Percentiles rank a stretch among this genome's conserved stretches.
phyloP scores from a whole-genome alignment of 2,113 vertebrate species.

The Tinamus guttatus region DNA sequence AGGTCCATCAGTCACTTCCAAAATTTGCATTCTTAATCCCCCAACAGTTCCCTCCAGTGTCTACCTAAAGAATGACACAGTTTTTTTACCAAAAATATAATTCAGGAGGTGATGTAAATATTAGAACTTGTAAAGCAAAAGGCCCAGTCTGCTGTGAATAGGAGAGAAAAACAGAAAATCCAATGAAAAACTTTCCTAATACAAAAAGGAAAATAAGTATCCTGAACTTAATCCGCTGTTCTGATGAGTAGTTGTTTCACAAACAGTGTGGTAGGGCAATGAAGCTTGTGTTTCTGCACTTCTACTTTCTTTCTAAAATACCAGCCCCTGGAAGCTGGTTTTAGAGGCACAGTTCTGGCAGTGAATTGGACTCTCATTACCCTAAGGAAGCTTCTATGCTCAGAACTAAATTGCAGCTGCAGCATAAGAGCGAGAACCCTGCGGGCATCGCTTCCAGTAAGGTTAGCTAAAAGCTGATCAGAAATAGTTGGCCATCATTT shows the following conservation, averaged over 20 bases:
- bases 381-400: neutral
- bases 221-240: neutral
- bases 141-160: neutral
- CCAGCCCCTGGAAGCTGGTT: neutral
- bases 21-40: neutral
- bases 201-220: neutral
- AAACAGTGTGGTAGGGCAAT: neutral
- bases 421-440: neutral
- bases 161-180: neutral
- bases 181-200: neutral
- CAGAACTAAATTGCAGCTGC: neutral
- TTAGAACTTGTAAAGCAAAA: neutral
- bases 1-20: neutral
- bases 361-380: neutral
- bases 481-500: neutral
- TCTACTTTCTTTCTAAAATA: neutral
- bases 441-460: neutral
- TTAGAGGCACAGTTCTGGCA: neutral
- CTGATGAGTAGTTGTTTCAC: neutral
- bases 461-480: neutral
- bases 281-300: neutral
- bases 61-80: neutral
- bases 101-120: neutral
- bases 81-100: neutral
- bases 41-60: neutral